Evolutionary conservation across 2,888 invertebrate genomes (phyloP), one percentile per base, ranked within the genome.

Genomic region (Aphrophora alni): DNA sequence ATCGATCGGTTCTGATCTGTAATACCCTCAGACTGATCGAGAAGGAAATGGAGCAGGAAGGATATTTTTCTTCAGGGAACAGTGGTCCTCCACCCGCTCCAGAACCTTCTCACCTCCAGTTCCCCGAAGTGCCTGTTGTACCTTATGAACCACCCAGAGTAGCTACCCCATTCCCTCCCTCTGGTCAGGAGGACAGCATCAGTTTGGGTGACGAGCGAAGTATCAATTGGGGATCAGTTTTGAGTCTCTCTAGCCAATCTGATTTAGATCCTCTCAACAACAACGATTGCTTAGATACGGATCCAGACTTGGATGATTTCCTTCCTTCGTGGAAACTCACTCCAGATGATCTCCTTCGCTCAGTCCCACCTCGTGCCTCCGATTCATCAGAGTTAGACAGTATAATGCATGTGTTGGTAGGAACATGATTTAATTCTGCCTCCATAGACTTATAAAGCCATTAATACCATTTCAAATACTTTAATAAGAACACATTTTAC

Each of bases 161-260:
- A 14, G 81, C 82, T 24, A 95, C 94, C 78, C 94, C 94, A 82
- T 94, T 92, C 88, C 94, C 87, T 88, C 83, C 88, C 89, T 78
- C 87, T 88, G 85, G 90, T 90, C 78, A 76, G 3, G 83, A 85
- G 75, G 80, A 82, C 27, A 85, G 85, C 83, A 83, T 86, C 14
- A 82, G 85, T 38, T 83, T 85, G 71, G 86, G 85, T 83, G 90
- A 90, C 83, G 92, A 93, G 87, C 92, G 95, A 85, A 93, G 95
- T 86, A 96, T 97, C 89, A 96, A 96, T 89, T 97, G 97, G 97
- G 95, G 96, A 88, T 96, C 96, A 76, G 96, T 97, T 86, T 91
- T 97, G 84, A 95, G 95, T 87, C 91, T 97, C 75, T 95, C 95
- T 85, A 95, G 95, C 84, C 95, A 96, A 87, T 95, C 95, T 82